Percentiles rank a stretch among this genome's conserved stretches.
phyloP scores from a whole-genome alignment of 1,140 invertebrate species.

The Octopus bimaculoides region DNA sequence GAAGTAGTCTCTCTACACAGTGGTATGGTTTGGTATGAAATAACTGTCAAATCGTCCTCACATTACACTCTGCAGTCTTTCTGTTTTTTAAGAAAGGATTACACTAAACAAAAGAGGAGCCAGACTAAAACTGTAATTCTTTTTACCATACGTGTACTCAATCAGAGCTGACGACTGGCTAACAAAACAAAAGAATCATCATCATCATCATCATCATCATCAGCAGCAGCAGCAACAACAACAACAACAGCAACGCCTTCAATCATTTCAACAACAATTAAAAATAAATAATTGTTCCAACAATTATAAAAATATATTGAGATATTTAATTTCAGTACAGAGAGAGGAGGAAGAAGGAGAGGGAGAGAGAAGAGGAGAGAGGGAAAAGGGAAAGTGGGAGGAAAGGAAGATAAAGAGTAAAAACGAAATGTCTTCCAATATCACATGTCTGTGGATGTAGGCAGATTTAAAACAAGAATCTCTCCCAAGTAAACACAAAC shows the following conservation, averaged over 20 bases:
- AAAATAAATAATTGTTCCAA: not conserved
- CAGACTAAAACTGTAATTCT: too few species aligned
- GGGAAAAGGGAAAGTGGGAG: not conserved
- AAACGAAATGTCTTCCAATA: too few species aligned
- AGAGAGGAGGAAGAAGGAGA: not conserved
- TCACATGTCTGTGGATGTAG: too few species aligned
- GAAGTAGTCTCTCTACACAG: too few species aligned
- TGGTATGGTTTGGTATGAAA: too few species aligned
- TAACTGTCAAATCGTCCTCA: too few species aligned
- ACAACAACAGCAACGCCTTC: not conserved
- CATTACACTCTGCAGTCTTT: too few species aligned
- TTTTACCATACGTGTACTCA: not conserved
- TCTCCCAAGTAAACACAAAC: too few species aligned
- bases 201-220: not conserved
- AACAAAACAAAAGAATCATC: not conserved
- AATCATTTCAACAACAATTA: not conserved
- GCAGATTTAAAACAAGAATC: too few species aligned
- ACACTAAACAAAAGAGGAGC: too few species aligned
- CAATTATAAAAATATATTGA: not conserved
- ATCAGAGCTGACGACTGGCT: not conserved
- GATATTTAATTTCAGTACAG: not conserved
- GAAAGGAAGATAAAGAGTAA: not conserved
- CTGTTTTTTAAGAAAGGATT: too few species aligned
- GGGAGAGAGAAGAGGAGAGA: not conserved
- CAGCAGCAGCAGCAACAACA: not conserved